Base-by-base conservation (phyloP, 1,140 invertebrate genomes). In the Drosophila pseudoobscura region DNA sequence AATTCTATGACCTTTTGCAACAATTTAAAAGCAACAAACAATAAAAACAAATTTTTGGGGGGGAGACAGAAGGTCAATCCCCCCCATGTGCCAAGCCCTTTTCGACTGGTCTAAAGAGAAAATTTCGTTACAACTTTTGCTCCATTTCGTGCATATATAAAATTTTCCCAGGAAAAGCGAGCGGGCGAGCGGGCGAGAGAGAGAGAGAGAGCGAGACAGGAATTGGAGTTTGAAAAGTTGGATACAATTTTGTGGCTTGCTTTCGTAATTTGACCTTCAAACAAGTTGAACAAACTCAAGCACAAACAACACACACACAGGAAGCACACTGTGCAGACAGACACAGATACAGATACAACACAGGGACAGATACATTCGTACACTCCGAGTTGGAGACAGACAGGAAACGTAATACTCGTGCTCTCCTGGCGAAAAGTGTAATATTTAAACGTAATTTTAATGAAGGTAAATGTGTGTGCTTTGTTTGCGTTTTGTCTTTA, bases 381-480 rank as follows among this genome's bases (percentile, higher is more conserved):
- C 35, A 39, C 1, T 6, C 15, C 17, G 13, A 64, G 22, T 39
- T 39, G 5, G 35, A 39, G 35, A 39, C 24, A 26, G 35, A 31
- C 8, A 9, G 31, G 31, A 31, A 31, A 31, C 8, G 31, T 31
- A 31, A 31, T 9, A 31, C 31, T 13, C 35, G 4, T 6, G 5
- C 8, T 13, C 35, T 39, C 35, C 13, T n/a, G 6, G 29, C 46
- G 31, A 24, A 49, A 72, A 64, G 46, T 72, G 72, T 76, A 85
- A 80, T 84, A 84, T 84, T 80, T 84, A 84, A 80, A 85, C 63
- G 80, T 73, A 73, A 80, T 80, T 84, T 85, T 58, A 79, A 80
- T 78, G 78, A 82, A 82, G 78, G 78, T 82, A 78, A 82, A 82
- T 78, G 56, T 82, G 52, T 51, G 62, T 62, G 62, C 62, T 76